These are phyloP conservation scores for Abscondita cerata DNA, from an alignment of 2,888 invertebrate species.

Conservation along the genomic window DNA sequence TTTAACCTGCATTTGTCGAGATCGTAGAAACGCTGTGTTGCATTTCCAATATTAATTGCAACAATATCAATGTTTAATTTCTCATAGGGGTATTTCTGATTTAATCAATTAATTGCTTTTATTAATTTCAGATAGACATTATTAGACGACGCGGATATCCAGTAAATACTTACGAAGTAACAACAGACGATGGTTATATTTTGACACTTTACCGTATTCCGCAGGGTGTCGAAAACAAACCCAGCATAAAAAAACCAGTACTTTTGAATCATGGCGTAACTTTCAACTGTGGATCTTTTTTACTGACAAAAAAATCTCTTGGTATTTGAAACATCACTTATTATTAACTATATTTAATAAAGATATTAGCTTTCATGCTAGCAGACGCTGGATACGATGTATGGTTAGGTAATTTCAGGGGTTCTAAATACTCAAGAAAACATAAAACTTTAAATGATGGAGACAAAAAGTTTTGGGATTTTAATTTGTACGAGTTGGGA, in stretches of 20 bases:
- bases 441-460: slow-evolving; percentile 1
- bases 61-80: too few relatives aligned
- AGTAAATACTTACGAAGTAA: slow-evolving; percentile 47
- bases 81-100: too few relatives aligned
- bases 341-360: background rate
- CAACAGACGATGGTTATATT: slow-evolving; percentile 50
- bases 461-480: slow-evolving; percentile 48
- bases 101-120: background rate
- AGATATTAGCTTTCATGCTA: slow-evolving; percentile 50
- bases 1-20: too few relatives aligned
- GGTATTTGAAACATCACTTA: background rate
- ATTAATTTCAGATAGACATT: background rate
- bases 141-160: background rate
- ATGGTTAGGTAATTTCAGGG: slow-evolving; percentile 13
- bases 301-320: slow-evolving; percentile 41
- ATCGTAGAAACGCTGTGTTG: too few relatives aligned
- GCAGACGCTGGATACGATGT: slow-evolving; percentile 58
- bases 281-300: slow-evolving; percentile 48
- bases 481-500: slow-evolving; percentile 39
- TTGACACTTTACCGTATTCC: slow-evolving; percentile 50
- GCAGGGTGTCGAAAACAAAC: slow-evolving; percentile 16
- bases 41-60: too few relatives aligned
- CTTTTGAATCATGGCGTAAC: slow-evolving; percentile 51
- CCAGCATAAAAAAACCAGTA: slow-evolving; percentile 45
- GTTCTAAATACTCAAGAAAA: slow-evolving; percentile 6